Evolutionary conservation across 1,140 invertebrate genomes (phyloP), one percentile per base, ranked within the genome.

Genomic region (Drosophila dunni): DNA sequence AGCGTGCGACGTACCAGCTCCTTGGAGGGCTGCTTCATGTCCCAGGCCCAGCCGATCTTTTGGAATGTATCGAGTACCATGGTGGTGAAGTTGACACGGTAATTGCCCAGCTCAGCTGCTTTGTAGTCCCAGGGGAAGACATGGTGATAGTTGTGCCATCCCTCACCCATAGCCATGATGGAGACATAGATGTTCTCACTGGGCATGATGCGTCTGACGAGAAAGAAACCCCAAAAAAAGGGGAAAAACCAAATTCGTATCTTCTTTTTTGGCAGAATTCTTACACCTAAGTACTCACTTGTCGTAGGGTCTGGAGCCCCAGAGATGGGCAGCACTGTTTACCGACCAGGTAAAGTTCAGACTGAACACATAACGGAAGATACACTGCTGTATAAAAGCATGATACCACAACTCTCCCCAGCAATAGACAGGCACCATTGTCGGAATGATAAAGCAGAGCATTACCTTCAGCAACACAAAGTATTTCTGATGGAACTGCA

Each of bases 111-210:
- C 79, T 97, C 96, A 48, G 95, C 94, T 38, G 95, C 94, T 54
- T 94, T 94, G 90, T 96, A 96, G 54, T 93, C 93, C 92, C 96
- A 97, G 0, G 97, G 97, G 92, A 98, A 98, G 0, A 95, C 95
- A 91, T 98, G 97, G 91, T 98, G 97, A 92, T 97, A 98, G 93
- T 98, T 98, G 92, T 98, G 97, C 95, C 96, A 97, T 13, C 97
- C 97, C 93, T 97, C 96, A 0, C 95, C 95, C 73, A 94, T 92
- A 2, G 94, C 92, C 10, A 95, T 75, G 3, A 95, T 69, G 0
- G 95, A 94, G 0, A 96, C 95, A 4, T 92, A 92, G 63, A 93
- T 90, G 81, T 95, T 96, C 91, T 96, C 95, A 8, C 92, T 92
- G 17, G 96, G 95, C 75, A 94, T 94, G 42, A 96, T 95, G 53